phyloP scores from a whole-genome alignment of 2,888 invertebrate genomes.

The Copidosoma aretas region DNA sequence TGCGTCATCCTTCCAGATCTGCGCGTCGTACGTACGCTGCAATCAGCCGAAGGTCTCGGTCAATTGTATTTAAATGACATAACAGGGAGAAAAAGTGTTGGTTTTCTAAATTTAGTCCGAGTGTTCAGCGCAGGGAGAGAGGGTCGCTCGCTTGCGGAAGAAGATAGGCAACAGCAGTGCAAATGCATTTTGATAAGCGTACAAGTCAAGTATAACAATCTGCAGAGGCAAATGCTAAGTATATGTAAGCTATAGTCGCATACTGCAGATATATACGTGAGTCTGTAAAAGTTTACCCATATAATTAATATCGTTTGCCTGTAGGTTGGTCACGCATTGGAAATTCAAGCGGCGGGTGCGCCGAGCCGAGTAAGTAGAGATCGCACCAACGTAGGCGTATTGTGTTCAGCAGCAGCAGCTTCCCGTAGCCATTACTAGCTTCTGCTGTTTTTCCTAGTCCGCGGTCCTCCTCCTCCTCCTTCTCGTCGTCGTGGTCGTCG shows the following conservation, averaged over 20 bases:
- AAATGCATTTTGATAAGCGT: neutral
- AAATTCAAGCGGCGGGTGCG: too few species aligned
- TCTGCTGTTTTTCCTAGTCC: neutral
- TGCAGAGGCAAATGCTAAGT: too few species aligned
- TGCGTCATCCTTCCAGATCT: neutral
- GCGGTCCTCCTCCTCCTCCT: neutral
- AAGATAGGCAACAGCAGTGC: neutral
- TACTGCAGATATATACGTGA: too few species aligned
- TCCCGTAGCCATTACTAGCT: too few species aligned
- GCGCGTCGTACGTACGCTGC: neutral
- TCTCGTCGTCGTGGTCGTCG: neutral
- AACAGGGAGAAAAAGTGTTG: conserved; percentile 1
- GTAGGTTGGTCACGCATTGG: too few species aligned
- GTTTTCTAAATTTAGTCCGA: conserved; percentile 22
- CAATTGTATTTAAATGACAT: conserved; percentile 27
- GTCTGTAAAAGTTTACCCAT: too few species aligned
- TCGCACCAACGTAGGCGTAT: conserved; percentile 2
- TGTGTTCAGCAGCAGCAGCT: too few species aligned
- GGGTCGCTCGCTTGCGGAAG: neutral
- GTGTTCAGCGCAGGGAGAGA: neutral
- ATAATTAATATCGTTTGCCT: too few species aligned
- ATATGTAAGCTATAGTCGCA: too few species aligned
- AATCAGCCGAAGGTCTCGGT: neutral
- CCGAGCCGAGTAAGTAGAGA: neutral
- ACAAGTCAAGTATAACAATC: too few species aligned